phyloP scores from a whole-genome alignment of 2,888 invertebrate species.

The Chromoteleia sp. region DNA sequence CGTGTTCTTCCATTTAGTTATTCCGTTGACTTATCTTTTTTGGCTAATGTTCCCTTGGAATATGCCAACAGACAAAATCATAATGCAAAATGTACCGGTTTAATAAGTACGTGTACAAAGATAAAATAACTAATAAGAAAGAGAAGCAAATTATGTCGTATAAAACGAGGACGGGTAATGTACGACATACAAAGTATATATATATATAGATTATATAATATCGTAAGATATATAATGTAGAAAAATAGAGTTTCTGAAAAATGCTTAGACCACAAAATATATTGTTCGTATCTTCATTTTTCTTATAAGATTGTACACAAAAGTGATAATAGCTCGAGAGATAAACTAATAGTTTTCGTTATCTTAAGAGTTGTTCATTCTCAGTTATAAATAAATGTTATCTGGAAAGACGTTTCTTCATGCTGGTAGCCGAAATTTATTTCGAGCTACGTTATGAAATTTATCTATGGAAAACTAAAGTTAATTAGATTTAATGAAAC shows the following conservation, averaged over 20 bases:
- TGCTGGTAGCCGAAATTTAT: constrained; percentile 3
- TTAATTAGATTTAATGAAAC: constrained; percentile 21
- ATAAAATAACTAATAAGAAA: background rate
- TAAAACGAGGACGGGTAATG: background rate
- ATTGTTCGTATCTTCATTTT: background rate
- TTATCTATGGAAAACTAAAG: constrained; percentile 1
- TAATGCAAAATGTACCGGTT: constrained; percentile 4
- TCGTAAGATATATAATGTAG: background rate
- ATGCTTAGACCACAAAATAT: background rate
- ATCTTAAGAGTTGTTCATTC: background rate
- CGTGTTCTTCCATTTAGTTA: constrained; percentile 16
- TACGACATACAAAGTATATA: background rate
- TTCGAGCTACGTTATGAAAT: constrained; percentile 4
- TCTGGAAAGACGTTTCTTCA: constrained; percentile 2
- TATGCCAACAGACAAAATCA: constrained; percentile 16
- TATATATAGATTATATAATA: background rate
- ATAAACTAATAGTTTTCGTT: background rate
- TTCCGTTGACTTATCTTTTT: constrained; percentile 27
- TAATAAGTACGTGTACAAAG: background rate
- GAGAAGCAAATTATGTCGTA: background rate
- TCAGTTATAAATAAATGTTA: constrained; percentile 11
- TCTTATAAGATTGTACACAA: background rate
- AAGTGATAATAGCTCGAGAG: background rate
- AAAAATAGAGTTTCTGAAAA: background rate
- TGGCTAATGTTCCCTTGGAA: background rate